These are phyloP conservation scores for Penelope pileata DNA, from an alignment of 2,113 vertebrate genomes.

Conservation along the genomic window DNA sequence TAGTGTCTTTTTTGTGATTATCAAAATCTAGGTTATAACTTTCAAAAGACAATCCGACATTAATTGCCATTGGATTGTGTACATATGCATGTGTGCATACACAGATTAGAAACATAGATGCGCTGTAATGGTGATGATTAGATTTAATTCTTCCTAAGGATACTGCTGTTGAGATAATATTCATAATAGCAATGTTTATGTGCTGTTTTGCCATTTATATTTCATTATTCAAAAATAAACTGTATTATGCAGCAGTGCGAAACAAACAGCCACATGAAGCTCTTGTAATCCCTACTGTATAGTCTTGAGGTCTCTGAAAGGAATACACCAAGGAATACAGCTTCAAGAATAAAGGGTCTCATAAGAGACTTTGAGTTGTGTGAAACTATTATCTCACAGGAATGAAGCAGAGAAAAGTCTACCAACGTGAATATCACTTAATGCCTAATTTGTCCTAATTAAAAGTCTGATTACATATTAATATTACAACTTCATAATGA, in stretches of 20 bases:
- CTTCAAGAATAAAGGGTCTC: not conserved
- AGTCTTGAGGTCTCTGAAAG: not conserved
- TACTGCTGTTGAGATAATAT: not conserved
- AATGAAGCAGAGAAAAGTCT: not conserved
- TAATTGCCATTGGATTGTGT: not conserved
- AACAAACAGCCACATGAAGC: not conserved
- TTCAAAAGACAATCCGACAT: not conserved
- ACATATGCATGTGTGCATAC: no score
- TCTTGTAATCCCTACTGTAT: not conserved
- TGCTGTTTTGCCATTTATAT: no score
- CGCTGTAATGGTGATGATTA: not conserved
- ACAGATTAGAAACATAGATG: not conserved
- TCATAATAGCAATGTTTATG: not conserved
- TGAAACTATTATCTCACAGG: not conserved
- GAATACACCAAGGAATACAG: not conserved
- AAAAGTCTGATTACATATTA: not conserved
- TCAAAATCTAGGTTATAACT: not conserved
- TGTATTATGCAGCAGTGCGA: not conserved
- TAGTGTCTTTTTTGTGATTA: not conserved
- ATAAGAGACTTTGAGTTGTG: not conserved
- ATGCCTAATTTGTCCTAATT: not conserved
- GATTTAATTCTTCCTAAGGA: not conserved
- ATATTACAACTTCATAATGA: not conserved
- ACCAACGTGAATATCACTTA: not conserved
- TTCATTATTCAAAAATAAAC: no score